Evolutionary conservation across 2,797 vertebrate genomes (phyloP).

Genomic region (Pseudochirops cupreus): DNA sequence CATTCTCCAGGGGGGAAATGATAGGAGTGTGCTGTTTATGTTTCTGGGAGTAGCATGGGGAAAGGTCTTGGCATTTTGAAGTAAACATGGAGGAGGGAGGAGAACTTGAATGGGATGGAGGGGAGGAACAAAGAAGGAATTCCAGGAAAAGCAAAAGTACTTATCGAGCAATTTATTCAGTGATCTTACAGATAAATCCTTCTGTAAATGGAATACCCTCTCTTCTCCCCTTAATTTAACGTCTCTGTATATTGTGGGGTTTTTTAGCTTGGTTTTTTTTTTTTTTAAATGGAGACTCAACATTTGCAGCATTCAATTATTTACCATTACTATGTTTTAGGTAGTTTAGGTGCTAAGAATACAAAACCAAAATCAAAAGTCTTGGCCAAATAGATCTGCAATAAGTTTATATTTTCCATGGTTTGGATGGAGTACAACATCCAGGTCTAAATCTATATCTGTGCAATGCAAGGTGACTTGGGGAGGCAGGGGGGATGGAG

Average conservation of each 20-base stretch:
- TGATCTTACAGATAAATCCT: neutral
- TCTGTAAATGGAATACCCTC: neutral
- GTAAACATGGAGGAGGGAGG: neutral
- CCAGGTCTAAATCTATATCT: neutral
- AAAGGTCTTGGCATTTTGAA: neutral
- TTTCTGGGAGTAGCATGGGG: neutral
- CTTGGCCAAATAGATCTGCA: neutral
- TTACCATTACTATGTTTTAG: neutral
- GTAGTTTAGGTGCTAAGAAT: neutral
- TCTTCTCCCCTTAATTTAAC: neutral
- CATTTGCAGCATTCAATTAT: neutral
- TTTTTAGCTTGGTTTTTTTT: neutral
- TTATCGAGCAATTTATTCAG: neutral
- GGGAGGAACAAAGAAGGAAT: neutral
- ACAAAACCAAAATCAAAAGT: neutral
- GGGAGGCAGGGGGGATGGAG: neutral
- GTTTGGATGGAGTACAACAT: neutral
- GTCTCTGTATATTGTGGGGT: neutral
- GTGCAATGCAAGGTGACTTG: neutral
- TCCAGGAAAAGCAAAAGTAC: neutral
- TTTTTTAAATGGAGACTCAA: neutral
- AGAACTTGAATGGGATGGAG: neutral
- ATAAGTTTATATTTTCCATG: neutral
- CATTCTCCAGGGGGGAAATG: neutral
- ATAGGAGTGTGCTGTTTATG: neutral